Conservation (phyloP, 2,797 vertebrate species). For the Hemitrygon akajei region DNA sequence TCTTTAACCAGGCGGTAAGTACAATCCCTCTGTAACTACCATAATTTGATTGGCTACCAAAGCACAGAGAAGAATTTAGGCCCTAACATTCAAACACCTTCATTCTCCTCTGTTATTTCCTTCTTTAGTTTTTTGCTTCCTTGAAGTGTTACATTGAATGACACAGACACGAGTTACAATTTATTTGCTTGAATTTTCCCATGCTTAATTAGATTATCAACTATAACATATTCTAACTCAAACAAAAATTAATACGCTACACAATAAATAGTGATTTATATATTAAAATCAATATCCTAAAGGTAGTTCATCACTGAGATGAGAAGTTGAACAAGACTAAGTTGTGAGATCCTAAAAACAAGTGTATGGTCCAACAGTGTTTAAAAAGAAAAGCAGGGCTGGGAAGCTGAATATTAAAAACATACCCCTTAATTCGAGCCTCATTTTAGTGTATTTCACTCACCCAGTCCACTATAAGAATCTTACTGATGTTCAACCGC, state of each 20-base stretch:
- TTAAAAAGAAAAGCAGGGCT: background rate
- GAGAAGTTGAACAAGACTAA: background rate
- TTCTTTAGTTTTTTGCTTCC: background rate
- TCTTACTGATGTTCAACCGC: conserved; percentile 83
- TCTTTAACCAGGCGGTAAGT: background rate
- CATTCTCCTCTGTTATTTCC: background rate
- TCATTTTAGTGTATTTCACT: conserved; percentile 50
- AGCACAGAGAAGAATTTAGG: too few relatives aligned
- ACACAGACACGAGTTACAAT: background rate
- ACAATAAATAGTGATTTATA: background rate
- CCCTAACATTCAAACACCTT: background rate
- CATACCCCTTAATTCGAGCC: background rate
- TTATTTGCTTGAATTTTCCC: background rate
- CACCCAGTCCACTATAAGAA: conserved; percentile 96
- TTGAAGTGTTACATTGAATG: background rate
- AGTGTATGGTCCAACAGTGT: background rate
- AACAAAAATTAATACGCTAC: background rate
- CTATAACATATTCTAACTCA: background rate
- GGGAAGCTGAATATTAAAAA: background rate
- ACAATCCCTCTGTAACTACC: background rate
- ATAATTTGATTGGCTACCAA: background rate
- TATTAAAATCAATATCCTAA: background rate
- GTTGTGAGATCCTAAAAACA: background rate
- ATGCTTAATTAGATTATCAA: background rate
- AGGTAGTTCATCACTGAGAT: background rate